Percentiles rank a stretch among this genome's conserved stretches.
These are phyloP conservation scores for Ptyas mucosa DNA, from an alignment of 2,113 vertebrate genomes.

Conservation along the genomic window DNA sequence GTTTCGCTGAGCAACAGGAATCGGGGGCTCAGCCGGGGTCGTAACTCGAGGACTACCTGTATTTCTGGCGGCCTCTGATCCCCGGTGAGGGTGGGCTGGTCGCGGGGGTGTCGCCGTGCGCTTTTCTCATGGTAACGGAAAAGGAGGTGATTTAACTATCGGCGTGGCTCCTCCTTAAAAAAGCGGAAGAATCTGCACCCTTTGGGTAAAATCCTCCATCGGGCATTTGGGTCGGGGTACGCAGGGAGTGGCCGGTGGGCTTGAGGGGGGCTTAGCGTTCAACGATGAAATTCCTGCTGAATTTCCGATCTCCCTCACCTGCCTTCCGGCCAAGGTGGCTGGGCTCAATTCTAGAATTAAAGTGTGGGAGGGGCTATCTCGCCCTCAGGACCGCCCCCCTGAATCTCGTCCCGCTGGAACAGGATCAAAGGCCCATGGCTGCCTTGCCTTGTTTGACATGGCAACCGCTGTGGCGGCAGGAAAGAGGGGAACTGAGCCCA, in stretches of 20 bases:
- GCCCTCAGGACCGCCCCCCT: not conserved
- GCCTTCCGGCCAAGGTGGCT: not conserved
- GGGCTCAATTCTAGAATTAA: too few species aligned
- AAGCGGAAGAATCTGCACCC: too few species aligned
- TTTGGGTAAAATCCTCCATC: too few species aligned
- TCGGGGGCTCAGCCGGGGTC: too few species aligned
- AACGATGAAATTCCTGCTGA: not conserved
- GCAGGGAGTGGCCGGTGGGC: not conserved
- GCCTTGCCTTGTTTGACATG: not conserved
- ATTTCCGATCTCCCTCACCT: not conserved
- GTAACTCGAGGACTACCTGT: not conserved
- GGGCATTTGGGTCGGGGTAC: too few species aligned
- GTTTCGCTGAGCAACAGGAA: not conserved
- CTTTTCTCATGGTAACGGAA: not conserved
- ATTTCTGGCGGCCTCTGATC: too few species aligned
- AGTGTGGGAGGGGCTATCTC: too few species aligned
- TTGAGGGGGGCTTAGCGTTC: not conserved
- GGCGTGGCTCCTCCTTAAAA: too few species aligned
- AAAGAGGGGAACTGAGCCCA: not conserved
- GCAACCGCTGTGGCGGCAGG: not conserved
- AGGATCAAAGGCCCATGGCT: not conserved
- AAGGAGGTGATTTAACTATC: not conserved
- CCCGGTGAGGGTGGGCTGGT: not conserved
- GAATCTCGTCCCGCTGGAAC: too few species aligned
- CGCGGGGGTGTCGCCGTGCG: not conserved